These are phyloP conservation scores for Paralvinella palmiformis DNA, from an alignment of 1,140 invertebrate species.

Conservation along the genomic window DNA sequence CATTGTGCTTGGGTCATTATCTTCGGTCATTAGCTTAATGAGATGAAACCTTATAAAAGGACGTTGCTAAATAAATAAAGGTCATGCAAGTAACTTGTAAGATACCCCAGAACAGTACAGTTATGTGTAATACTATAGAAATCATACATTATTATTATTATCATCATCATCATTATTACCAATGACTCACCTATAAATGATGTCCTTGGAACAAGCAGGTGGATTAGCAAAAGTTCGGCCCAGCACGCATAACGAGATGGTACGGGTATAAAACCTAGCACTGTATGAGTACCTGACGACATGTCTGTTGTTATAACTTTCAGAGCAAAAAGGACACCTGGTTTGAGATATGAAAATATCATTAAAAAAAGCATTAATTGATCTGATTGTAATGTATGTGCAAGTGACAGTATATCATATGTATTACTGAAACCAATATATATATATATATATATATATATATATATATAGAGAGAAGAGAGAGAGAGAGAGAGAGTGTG, in stretches of 20 bases:
- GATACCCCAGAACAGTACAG: too few relatives aligned
- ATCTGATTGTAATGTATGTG: background rate
- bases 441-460: background rate
- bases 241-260: constrained; percentile 60
- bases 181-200: constrained; percentile 40
- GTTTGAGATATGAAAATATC: constrained; percentile 9
- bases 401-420: background rate
- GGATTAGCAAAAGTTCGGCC: constrained; percentile 64
- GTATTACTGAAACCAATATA: background rate
- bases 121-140: too few relatives aligned
- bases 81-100: too few relatives aligned
- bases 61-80: too few relatives aligned
- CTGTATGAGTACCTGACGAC: constrained; percentile 48
- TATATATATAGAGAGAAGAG: too few relatives aligned
- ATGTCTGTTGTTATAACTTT: constrained; percentile 60
- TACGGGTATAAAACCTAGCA: constrained; percentile 55
- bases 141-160: too few relatives aligned
- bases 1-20: too few relatives aligned
- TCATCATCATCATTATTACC: background rate
- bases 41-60: too few relatives aligned
- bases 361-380: constrained; percentile 27
- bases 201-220: constrained; percentile 55
- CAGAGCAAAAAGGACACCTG: constrained; percentile 60
- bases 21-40: too few relatives aligned
- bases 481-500: background rate